These are phyloP conservation scores for Diadema setosum DNA, from an alignment of 35 echinoderm and acorn worm genomes.

Conservation along the genomic window DNA sequence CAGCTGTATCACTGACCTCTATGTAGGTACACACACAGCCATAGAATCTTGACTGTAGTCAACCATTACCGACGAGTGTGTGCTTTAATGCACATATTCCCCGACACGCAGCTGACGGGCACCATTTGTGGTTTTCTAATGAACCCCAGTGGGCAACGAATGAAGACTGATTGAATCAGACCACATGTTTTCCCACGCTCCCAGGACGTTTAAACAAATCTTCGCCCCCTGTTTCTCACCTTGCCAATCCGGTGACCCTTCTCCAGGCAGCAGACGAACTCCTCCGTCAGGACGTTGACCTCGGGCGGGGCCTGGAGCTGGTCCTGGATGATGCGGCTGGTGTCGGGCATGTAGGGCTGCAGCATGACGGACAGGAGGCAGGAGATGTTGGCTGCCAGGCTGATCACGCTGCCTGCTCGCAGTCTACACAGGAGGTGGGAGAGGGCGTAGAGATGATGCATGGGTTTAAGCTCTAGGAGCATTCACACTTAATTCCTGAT, in stretches of 20 bases:
- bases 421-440: slow-evolving; percentile 35
- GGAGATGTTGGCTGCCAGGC: slow-evolving; percentile 70
- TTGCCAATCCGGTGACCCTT: slow-evolving; percentile 87
- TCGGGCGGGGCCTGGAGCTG: slow-evolving; percentile 64
- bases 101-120: not conserved
- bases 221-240: slow-evolving; percentile 25
- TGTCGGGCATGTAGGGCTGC: slow-evolving; percentile 84
- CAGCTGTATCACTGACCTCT: too few relatives aligned
- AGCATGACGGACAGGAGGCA: slow-evolving; percentile 85
- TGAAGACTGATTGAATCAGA: too few relatives aligned
- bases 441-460: too few relatives aligned
- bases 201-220: too few relatives aligned
- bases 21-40: too few relatives aligned
- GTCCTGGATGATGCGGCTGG: slow-evolving; percentile 68
- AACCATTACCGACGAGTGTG: too few relatives aligned
- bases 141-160: too few relatives aligned
- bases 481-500: too few relatives aligned
- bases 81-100: too few relatives aligned
- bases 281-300: slow-evolving; percentile 60
- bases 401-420: slow-evolving; percentile 69
- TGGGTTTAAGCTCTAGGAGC: too few relatives aligned
- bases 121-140: too few relatives aligned
- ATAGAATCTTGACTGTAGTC: too few relatives aligned
- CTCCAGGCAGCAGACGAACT: slow-evolving; percentile 71
- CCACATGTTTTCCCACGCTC: not conserved